Evolutionary conservation across 2,888 invertebrate species (phyloP), one percentile per base, ranked within the genome.

Genomic region (Spicauda simplicius): DNA sequence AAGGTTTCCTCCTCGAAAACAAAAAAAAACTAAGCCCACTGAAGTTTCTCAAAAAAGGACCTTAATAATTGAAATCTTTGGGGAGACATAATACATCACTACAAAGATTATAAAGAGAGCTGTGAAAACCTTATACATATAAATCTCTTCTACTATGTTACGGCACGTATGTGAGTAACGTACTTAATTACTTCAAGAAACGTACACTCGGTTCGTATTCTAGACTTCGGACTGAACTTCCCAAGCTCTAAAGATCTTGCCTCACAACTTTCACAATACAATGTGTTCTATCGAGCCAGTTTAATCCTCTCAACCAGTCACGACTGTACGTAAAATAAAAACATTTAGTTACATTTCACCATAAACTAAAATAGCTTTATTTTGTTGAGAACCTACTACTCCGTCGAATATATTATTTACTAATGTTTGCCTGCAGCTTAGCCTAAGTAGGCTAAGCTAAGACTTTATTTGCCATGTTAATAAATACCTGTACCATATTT

Each of bases 311-410:
- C 8, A 54, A 41, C 55, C 53, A 58, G 53, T 59, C 65, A 65
- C 65, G 65, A 20, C 18, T 53, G 58, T 7, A 54, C 58, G 18
- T 65, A 33, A 45, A 65, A 65, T 65, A 64, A 60, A 60, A 60
- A 50, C 50, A 25, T 59, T 60, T 18, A 60, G 59, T 48, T 60
- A 50, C 16, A 50, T 16, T 50, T n/a, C 5, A 19, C 30, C 16
- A 59, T 59, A 59, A 59, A 59, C 25, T 25, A 10, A 30, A 59
- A 16, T 25, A 59, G 48, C 48, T 48, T 48, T 50, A 50, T 10
- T 33, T 33, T 33, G 25, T 25, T 25, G 25, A 33, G 33, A 33
- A 33, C 25, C 30, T 59, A 48, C 14, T 48, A 45, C 45, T 10
- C 14, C 41, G 14, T 3, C 14, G 1, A 16, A 16, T 6, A 5